Conservation (phyloP, 2,797 vertebrate species). For the Emys orbicularis region DNA sequence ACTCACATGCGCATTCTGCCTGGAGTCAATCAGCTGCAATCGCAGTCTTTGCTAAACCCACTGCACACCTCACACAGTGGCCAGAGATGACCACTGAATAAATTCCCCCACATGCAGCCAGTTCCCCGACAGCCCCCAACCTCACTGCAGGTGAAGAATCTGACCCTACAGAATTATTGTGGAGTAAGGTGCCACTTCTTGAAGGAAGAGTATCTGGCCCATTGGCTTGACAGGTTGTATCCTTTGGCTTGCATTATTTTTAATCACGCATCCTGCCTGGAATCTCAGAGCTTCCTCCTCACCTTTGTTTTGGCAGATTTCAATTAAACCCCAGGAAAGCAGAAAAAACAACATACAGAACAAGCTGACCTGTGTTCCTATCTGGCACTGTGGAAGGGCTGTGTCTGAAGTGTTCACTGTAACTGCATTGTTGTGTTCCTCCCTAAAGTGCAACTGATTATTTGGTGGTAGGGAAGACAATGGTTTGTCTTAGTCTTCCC, state of each 20-base stretch:
- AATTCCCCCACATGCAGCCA: background rate
- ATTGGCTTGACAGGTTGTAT: background rate
- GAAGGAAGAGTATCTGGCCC: background rate
- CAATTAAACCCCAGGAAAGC: background rate
- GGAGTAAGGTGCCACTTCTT: background rate
- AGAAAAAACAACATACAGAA: background rate
- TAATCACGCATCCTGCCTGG: background rate
- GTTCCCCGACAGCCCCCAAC: background rate
- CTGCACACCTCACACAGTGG: background rate
- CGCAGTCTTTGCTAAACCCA: background rate
- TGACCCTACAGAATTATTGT: background rate
- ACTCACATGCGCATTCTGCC: background rate
- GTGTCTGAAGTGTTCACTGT: background rate
- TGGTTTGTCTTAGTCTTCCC: background rate
- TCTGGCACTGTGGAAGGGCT: background rate
- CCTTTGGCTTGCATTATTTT: background rate
- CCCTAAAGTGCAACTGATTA: background rate
- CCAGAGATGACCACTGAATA: background rate
- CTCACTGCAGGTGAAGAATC: background rate
- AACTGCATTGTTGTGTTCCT: background rate
- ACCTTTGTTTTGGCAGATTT: background rate
- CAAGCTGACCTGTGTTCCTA: background rate
- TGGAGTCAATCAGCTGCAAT: background rate
- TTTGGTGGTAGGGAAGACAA: background rate
- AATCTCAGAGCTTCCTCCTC: background rate